A percentile compares a stretch with the other conserved stretches of the same genome.
These are phyloP conservation scores for Eurystomus gularis DNA, from an alignment of 2,113 vertebrate genomes.

Conservation along the genomic window DNA sequence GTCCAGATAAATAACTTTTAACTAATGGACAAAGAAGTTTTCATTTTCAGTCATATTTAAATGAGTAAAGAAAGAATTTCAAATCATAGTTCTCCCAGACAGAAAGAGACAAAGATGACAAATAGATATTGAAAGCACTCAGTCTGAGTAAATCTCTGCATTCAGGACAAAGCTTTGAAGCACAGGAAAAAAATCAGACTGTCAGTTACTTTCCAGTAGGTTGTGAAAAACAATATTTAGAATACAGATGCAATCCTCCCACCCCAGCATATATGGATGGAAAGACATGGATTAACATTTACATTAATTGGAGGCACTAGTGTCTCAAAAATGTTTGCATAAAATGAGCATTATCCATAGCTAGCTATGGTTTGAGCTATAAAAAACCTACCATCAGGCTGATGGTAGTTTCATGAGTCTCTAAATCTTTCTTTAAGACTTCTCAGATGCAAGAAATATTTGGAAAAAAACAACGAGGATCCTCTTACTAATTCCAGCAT, in stretches of 20 bases:
- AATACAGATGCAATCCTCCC: not conserved
- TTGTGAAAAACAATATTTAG: not conserved
- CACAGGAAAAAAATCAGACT: not conserved
- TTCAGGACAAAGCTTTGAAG: not conserved
- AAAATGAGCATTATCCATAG: not conserved
- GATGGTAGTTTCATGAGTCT: not conserved
- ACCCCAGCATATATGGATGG: not conserved
- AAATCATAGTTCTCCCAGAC: not conserved
- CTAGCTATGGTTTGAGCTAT: not conserved
- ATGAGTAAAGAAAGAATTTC: not conserved
- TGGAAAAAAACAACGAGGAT: not conserved
- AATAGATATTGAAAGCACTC: not conserved
- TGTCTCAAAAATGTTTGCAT: not conserved
- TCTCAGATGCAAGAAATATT: not conserved
- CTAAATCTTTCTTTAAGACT: not conserved
- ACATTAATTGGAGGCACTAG: not conserved
- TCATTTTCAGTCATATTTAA: not conserved
- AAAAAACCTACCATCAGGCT: no score
- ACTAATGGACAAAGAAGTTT: not conserved
- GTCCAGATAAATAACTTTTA: not conserved
- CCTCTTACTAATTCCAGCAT: not conserved
- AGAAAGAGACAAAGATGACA: not conserved
- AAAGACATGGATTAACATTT: not conserved
- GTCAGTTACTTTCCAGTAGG: not conserved
- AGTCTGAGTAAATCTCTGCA: not conserved